Conservation (phyloP, 2,888 invertebrate species). For the Clunio marinus region DNA sequence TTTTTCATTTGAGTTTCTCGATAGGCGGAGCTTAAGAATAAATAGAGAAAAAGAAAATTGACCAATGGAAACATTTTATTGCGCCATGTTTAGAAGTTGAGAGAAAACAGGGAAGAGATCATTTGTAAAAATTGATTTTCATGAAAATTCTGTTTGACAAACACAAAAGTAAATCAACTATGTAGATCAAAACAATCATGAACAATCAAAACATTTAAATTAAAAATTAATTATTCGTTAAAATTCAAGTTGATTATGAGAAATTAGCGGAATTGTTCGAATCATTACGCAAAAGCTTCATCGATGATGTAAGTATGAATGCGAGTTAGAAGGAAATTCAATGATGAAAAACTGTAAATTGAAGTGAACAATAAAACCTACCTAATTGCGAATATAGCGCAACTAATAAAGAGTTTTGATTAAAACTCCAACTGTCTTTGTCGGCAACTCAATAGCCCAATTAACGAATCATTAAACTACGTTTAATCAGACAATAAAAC, state of each 20-base stretch:
- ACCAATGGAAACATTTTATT: not conserved
- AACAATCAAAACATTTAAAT: no score
- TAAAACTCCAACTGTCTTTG: conserved; percentile 2
- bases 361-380: not conserved
- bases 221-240: no score
- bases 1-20: not conserved
- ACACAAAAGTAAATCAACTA: no score
- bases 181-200: no score
- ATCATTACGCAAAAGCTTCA: no score
- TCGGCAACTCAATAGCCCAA: conserved; percentile 11
- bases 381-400: not conserved
- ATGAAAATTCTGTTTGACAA: no score
- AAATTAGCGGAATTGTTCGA: not conserved
- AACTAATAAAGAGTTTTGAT: not conserved
- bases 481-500: not conserved
- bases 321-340: not conserved
- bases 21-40: not conserved
- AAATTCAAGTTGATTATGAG: no score
- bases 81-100: not conserved
- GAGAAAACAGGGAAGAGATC: not conserved
- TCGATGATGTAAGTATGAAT: no score
- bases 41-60: not conserved
- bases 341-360: not conserved
- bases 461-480: not conserved
- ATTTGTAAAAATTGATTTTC: no score